Evolutionary conservation across 2,113 vertebrate species (phyloP).

Genomic region (Notarius lentiginosus): DNA sequence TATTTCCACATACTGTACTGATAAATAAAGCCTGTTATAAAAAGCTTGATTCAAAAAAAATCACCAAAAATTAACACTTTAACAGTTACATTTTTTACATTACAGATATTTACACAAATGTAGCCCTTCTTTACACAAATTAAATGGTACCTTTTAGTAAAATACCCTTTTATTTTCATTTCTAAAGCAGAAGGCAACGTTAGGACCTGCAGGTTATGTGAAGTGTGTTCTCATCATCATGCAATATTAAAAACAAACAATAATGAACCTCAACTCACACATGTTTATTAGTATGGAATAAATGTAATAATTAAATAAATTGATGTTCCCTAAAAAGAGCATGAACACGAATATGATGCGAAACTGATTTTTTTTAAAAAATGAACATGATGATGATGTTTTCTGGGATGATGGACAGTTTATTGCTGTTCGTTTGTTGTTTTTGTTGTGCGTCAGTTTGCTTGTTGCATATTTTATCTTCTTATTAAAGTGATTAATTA

Average conservation of each 20-base stretch:
- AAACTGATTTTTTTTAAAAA: too few species aligned
- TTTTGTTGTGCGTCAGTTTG: neutral
- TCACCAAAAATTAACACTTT: constrained; percentile 69
- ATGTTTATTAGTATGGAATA: neutral
- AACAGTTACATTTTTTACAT: constrained; percentile 84
- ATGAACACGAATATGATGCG: neutral
- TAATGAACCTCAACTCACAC: neutral
- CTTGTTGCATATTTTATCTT: neutral
- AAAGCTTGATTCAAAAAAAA: constrained; percentile 57
- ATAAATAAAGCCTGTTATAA: constrained; percentile 90
- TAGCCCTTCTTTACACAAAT: constrained; percentile 66
- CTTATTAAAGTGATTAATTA: too few species aligned
- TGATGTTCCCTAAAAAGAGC: constrained; percentile 5
- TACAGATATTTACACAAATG: constrained; percentile 81
- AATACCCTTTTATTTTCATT: constrained; percentile 54
- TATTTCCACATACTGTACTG: constrained; percentile 67
- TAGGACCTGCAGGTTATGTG: neutral
- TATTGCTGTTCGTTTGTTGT: neutral
- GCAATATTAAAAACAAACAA: neutral
- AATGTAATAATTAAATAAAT: neutral
- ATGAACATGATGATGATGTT: too few species aligned
- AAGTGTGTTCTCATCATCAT: neutral
- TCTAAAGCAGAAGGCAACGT: neutral
- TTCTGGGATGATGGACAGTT: neutral
- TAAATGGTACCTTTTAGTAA: constrained; percentile 63